Evolutionary conservation across 30 jellyfish, hydroid and myxozoan species (phyloP).

Genomic region (Aurelia coerulea): DNA sequence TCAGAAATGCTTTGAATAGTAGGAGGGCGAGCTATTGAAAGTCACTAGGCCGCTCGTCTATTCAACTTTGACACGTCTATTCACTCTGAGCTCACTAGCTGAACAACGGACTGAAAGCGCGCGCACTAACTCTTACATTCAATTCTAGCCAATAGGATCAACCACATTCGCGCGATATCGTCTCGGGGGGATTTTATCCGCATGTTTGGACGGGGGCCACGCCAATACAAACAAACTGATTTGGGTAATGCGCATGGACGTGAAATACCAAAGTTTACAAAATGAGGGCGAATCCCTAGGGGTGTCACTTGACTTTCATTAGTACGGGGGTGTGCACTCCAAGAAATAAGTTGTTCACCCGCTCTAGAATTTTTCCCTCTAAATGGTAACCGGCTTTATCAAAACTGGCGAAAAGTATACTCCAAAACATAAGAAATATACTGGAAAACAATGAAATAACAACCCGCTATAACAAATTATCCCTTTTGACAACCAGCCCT

Average conservation of each 20-base stretch:
- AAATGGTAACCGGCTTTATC: too few relatives aligned
- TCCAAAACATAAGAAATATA: too few relatives aligned
- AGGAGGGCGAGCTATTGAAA: slow-evolving; percentile 84
- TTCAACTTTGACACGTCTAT: slow-evolving; percentile 74
- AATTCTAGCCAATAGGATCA: slow-evolving; percentile 66
- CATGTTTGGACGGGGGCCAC: slow-evolving; percentile 66
- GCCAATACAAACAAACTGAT: background rate
- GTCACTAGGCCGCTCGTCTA: slow-evolving; percentile 77
- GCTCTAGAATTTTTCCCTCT: too few relatives aligned
- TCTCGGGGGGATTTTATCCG: slow-evolving; percentile 73
- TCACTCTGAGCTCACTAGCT: slow-evolving; percentile 74
- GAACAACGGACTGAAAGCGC: slow-evolving; percentile 84
- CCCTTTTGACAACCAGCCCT: too few relatives aligned
- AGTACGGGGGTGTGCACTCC: too few relatives aligned
- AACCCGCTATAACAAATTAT: too few relatives aligned
- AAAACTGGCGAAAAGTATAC: too few relatives aligned
- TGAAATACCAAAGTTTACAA: too few relatives aligned
- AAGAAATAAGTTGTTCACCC: too few relatives aligned
- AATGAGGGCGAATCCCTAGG: too few relatives aligned
- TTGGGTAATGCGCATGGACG: background rate
- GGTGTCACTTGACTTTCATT: too few relatives aligned
- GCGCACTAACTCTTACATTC: slow-evolving; percentile 87
- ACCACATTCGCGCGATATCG: slow-evolving; percentile 33
- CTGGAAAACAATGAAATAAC: too few relatives aligned
- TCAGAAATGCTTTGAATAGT: slow-evolving; percentile 74